Evolutionary conservation across 2,113 vertebrate genomes (phyloP).

Genomic region (Ptilonorhynchus violaceus): DNA sequence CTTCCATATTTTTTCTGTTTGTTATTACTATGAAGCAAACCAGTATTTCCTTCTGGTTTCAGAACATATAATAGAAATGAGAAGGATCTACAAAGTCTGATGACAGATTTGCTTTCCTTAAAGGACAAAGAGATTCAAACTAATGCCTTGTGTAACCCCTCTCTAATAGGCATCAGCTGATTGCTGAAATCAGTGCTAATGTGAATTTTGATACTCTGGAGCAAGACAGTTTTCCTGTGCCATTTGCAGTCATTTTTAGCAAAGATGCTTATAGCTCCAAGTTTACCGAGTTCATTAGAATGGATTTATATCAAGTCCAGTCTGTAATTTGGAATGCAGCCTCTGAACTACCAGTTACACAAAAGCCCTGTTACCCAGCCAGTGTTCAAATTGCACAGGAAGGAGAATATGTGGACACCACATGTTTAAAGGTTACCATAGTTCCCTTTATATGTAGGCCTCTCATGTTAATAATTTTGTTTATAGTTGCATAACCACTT

Average conservation of each 20-base stretch:
- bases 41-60: not conserved
- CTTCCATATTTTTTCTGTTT: not conserved
- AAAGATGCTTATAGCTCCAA: not conserved
- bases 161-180: not conserved
- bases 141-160: not conserved
- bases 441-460: not conserved
- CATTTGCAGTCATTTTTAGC: slow-evolving; percentile 17
- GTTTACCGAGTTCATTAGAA: slow-evolving; percentile 27
- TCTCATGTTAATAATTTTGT: slow-evolving; percentile 46
- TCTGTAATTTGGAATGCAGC: slow-evolving; percentile 58
- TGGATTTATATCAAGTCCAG: slow-evolving; percentile 6
- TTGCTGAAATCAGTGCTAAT: not conserved
- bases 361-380: slow-evolving; percentile 42
- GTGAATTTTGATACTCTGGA: not conserved
- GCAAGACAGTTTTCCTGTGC: not conserved
- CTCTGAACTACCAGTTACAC: slow-evolving; percentile 46
- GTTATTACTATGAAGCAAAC: not conserved
- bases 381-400: slow-evolving; percentile 59
- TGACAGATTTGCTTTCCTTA: not conserved
- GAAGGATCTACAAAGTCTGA: not conserved
- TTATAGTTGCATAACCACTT: slow-evolving; percentile 47
- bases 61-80: not conserved
- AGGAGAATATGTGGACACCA: slow-evolving; percentile 40
- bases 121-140: not conserved
- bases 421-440: slow-evolving; percentile 51